Evolutionary conservation across 2,113 vertebrate species (phyloP).

Genomic region (Macquaria ambigua): DNA sequence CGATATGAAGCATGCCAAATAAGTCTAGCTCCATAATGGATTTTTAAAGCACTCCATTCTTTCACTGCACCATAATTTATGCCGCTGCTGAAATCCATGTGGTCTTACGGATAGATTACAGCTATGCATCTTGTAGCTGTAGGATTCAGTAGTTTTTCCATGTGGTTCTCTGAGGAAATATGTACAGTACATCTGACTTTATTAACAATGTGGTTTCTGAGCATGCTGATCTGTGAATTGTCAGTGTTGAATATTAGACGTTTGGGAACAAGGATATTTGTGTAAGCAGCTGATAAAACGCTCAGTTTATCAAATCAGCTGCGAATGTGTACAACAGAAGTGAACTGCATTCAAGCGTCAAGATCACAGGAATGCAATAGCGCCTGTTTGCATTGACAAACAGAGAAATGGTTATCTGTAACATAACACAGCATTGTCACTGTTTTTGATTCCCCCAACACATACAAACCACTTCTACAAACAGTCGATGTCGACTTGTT

Average conservation of each 20-base stretch:
- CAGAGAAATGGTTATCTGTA: not conserved
- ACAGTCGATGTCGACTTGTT: slow-evolving; percentile 9
- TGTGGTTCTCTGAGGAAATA: slow-evolving; percentile 36
- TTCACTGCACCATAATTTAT: slow-evolving; percentile 63
- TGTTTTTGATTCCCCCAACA: slow-evolving; percentile 8
- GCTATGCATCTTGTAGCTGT: slow-evolving; percentile 48
- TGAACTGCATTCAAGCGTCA: not conserved
- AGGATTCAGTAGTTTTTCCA: slow-evolving; percentile 62
- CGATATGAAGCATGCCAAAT: slow-evolving; percentile 28
- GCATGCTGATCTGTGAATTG: slow-evolving; percentile 46
- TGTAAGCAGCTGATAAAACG: slow-evolving; percentile 48
- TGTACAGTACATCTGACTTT: slow-evolving; percentile 45
- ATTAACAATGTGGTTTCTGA: slow-evolving; percentile 47
- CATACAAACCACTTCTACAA: slow-evolving; percentile 31
- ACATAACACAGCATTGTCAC: not conserved
- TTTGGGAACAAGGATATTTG: slow-evolving; percentile 41
- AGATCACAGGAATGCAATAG: slow-evolving; percentile 1
- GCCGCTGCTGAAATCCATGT: slow-evolving; percentile 57
- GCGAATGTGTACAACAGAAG: slow-evolving; percentile 4
- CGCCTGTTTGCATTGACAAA: not conserved
- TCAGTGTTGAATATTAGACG: slow-evolving; percentile 8
- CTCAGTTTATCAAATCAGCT: slow-evolving; percentile 6
- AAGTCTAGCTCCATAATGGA: slow-evolving; percentile 28
- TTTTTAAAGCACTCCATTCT: slow-evolving; percentile 45
- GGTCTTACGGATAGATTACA: slow-evolving; percentile 58